phyloP scores from a whole-genome alignment of 2,113 vertebrate species.

The Cynocephalus volans region DNA sequence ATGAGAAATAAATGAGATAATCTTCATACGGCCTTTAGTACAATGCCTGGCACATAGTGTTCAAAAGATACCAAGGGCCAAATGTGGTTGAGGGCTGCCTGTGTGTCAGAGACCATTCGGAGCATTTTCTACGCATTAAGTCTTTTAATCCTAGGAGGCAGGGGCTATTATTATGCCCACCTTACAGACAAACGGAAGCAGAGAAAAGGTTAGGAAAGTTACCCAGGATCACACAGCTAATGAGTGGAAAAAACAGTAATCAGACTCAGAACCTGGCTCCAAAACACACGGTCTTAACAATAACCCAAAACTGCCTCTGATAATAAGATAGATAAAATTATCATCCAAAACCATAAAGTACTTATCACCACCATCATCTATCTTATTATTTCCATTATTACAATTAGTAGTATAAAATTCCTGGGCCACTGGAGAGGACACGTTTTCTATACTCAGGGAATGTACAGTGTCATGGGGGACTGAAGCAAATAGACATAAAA shows the following conservation, averaged over 20 bases:
- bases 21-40: neutral
- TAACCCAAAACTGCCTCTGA: neutral
- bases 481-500: slow-evolving; percentile 72
- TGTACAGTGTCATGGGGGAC: neutral
- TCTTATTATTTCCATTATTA: neutral
- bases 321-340: neutral
- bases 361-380: neutral
- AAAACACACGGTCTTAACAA: neutral
- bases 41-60: neutral
- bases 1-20: neutral
- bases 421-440: neutral
- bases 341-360: neutral
- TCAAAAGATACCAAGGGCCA: neutral
- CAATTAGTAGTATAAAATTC: neutral
- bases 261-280: neutral
- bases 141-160: neutral
- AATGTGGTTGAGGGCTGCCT: neutral
- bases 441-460: slow-evolving; percentile 1
- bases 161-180: neutral
- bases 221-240: neutral
- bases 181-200: slow-evolving; percentile 54
- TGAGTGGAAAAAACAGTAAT: neutral
- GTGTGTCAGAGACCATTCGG: neutral
- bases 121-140: neutral
- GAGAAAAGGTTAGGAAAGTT: neutral